These are phyloP conservation scores for Fregata magnificens DNA, from an alignment of 2,113 vertebrate species.

Conservation along the genomic window DNA sequence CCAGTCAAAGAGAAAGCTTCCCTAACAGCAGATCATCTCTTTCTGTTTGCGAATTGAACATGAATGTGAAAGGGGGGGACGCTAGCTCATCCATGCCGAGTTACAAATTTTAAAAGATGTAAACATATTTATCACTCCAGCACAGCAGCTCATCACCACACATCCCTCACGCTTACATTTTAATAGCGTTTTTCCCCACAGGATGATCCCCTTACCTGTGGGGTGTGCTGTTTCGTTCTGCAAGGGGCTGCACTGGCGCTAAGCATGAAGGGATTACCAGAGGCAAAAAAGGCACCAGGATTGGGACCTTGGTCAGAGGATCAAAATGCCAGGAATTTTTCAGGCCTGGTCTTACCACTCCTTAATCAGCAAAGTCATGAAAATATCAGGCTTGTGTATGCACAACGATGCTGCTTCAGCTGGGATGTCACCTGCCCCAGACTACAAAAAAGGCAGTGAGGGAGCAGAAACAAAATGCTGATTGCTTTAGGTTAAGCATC, in stretches of 20 bases:
- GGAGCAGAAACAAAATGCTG: neutral
- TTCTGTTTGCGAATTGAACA: constrained; percentile 72
- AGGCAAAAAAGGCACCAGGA: neutral
- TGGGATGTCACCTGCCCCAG: neutral
- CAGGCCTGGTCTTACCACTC: neutral
- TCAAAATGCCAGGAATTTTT: neutral
- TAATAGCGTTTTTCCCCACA: neutral
- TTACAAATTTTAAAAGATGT: constrained; percentile 73
- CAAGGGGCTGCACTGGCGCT: neutral
- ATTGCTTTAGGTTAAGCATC: neutral
- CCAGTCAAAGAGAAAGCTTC: constrained; percentile 76
- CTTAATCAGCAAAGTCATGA: neutral
- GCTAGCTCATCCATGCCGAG: constrained; percentile 57
- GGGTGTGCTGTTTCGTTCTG: neutral
- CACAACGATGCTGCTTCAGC: accelerated
- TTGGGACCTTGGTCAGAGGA: neutral
- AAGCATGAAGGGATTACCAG: neutral
- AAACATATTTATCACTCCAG: constrained; percentile 72
- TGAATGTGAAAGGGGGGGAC: constrained; percentile 44
- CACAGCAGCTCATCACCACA: neutral
- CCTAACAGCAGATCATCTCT: constrained; percentile 74
- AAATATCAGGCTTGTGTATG: neutral
- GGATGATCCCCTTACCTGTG: neutral
- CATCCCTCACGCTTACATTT: constrained; percentile 1
- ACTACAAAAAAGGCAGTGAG: neutral